Conservation (phyloP, 2,888 invertebrate species). For the Nemurella pictetii region DNA sequence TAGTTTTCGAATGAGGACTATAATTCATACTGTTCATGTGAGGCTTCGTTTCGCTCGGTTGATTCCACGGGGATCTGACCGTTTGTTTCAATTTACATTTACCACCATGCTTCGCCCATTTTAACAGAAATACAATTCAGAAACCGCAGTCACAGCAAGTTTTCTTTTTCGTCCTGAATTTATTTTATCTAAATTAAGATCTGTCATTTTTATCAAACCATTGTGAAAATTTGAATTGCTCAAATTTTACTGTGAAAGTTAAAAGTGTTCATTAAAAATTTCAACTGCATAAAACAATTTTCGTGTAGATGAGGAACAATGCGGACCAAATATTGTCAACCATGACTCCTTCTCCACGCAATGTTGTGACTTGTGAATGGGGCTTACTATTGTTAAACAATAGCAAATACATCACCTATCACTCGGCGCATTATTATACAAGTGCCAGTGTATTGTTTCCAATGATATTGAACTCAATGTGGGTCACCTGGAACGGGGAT, state of each 20-base stretch:
- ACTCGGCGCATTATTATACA: background rate
- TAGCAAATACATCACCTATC: background rate
- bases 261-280: too few species aligned
- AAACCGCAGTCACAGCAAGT: too few species aligned
- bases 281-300: too few species aligned
- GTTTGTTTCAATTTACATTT: too few species aligned
- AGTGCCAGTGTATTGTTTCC: background rate
- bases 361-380: background rate
- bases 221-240: background rate
- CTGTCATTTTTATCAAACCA: background rate
- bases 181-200: background rate
- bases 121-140: too few species aligned
- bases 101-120: too few species aligned
- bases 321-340: background rate
- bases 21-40: too few species aligned
- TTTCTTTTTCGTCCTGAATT: background rate
- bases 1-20: too few species aligned
- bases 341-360: background rate
- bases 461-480: constrained; percentile 29
- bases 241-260: background rate
- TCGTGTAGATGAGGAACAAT: background rate
- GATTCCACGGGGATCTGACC: too few species aligned
- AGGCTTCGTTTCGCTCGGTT: too few species aligned
- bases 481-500: constrained; percentile 8
- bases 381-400: background rate